phyloP scores from a whole-genome alignment of 2,113 vertebrate genomes.

The Carollia perspicillata region DNA sequence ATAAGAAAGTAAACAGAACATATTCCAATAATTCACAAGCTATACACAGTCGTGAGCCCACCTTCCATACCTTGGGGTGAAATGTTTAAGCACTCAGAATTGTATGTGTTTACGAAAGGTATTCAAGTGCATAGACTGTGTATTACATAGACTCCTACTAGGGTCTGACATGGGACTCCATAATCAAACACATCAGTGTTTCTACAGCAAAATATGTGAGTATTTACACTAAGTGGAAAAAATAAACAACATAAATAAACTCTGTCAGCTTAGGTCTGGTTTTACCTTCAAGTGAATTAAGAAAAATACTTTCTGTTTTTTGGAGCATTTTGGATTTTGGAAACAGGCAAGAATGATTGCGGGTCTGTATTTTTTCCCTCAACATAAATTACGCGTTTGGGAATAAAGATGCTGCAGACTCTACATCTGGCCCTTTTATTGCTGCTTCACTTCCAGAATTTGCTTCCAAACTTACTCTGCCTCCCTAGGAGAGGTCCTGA shows the following conservation, averaged over 20 bases:
- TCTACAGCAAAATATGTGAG: background rate
- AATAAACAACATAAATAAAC: background rate
- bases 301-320: background rate
- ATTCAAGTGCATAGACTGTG: background rate
- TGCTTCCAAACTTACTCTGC: background rate
- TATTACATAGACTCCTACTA: background rate
- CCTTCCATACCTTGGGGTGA: background rate
- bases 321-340: background rate
- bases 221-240: background rate
- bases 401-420: background rate
- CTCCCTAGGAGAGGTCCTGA: background rate
- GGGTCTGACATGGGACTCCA: background rate
- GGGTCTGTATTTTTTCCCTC: background rate
- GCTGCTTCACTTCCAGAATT: background rate
- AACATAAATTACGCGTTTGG: background rate
- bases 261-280: background rate
- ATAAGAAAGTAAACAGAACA: background rate
- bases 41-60: background rate
- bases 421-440: background rate
- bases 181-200: background rate
- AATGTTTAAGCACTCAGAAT: background rate
- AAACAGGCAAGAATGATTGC: background rate
- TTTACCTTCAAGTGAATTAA: background rate
- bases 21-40: background rate
- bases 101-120: background rate